A percentile compares a stretch with the other conserved stretches of the same genome.
These are phyloP conservation scores for Drosophila sechellia DNA, from an alignment of 1,140 invertebrate species.

Conservation along the genomic window DNA sequence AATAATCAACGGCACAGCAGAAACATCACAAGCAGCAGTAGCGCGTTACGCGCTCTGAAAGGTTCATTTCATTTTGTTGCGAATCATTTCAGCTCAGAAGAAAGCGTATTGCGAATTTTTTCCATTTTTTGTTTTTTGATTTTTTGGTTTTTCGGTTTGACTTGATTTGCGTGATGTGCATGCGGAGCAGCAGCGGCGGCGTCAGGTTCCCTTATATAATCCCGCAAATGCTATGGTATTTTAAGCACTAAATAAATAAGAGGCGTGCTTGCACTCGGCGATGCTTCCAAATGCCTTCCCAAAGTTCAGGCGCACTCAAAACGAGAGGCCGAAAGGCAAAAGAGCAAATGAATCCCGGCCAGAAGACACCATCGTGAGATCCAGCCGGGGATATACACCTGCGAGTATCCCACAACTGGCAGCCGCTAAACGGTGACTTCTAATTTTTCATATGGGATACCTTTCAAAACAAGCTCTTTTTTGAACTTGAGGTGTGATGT, in stretches of 20 bases:
- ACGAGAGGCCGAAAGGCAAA: slow-evolving; percentile 65
- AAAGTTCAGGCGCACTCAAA: slow-evolving; percentile 60
- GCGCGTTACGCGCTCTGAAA: slow-evolving; percentile 61
- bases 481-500: neutral
- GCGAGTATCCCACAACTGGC: slow-evolving; percentile 2
- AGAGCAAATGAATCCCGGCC: slow-evolving; percentile 18
- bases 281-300: slow-evolving; percentile 50
- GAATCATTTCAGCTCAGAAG: slow-evolving; percentile 47
- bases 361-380: slow-evolving; percentile 27
- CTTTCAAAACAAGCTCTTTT: neutral
- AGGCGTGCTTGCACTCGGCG: slow-evolving; percentile 50
- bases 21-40: slow-evolving; percentile 33
- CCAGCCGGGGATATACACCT: neutral
- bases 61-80: slow-evolving; percentile 60
- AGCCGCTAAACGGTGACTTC: slow-evolving; percentile 3
- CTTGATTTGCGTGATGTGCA: slow-evolving; percentile 82
- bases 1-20: slow-evolving; percentile 66
- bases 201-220: slow-evolving; percentile 65
- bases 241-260: slow-evolving; percentile 78
- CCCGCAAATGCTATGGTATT: slow-evolving; percentile 78
- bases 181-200: slow-evolving; percentile 46
- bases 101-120: slow-evolving; percentile 76
- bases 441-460: slow-evolving; percentile 12
- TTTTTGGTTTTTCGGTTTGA: slow-evolving; percentile 24
- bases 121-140: neutral